These are phyloP conservation scores for Elysia crispata DNA, from an alignment of 2,888 invertebrate species.

Conservation along the genomic window DNA sequence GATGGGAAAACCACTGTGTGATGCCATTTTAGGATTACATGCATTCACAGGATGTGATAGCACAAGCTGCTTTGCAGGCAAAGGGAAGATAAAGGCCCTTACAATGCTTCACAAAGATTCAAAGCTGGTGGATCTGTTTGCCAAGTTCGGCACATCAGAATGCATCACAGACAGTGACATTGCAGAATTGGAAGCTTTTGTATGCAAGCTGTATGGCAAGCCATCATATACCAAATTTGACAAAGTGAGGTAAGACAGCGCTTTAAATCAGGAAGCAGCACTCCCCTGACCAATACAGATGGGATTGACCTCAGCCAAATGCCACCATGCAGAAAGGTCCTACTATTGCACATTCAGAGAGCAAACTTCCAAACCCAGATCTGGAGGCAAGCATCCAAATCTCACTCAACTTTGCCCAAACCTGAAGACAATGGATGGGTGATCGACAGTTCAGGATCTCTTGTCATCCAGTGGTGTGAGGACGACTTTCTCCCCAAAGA, in stretches of 20 bases:
- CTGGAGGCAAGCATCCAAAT: neutral
- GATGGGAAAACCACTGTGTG: no score
- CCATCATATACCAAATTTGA: neutral
- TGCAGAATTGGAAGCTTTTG: no score
- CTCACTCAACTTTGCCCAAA: neutral
- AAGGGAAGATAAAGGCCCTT: neutral
- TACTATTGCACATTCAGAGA: no score
- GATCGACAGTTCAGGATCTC: neutral
- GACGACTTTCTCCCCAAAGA: neutral
- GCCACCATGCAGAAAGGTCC: no score
- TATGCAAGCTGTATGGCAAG: no score
- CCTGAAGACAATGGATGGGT: slow-evolving; percentile 14
- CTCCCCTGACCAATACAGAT: no score
- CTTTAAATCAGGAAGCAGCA: no score
- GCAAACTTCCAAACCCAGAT: no score
- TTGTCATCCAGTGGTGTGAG: neutral
- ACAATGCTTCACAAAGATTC: neutral
- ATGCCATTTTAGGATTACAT: neutral
- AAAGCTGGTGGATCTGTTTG: no score
- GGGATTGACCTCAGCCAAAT: no score
- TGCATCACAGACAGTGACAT: no score
- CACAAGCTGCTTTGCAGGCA: neutral
- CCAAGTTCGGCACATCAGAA: no score
- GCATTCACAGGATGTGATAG: slow-evolving; percentile 7
- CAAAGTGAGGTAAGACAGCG: neutral